phyloP scores from a whole-genome alignment of 2,113 vertebrate species.

The Psophia crepitans region DNA sequence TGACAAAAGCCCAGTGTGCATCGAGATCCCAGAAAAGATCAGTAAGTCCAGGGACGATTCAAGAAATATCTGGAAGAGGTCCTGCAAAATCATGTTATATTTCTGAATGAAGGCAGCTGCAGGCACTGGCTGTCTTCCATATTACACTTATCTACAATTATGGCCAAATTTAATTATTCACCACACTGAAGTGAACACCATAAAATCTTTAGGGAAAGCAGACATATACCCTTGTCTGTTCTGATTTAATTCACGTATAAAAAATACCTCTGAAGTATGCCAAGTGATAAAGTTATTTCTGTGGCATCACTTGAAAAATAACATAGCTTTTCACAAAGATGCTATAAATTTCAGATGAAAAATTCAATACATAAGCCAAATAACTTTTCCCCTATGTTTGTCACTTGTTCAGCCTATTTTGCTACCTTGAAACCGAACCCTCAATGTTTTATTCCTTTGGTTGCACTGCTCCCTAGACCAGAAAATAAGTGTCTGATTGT shows the following conservation, averaged over 20 bases:
- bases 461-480: not conserved
- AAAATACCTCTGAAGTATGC: not conserved
- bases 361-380: not conserved
- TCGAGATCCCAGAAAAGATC: not conserved
- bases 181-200: not conserved
- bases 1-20: not conserved
- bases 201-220: not conserved
- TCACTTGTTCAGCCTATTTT: not conserved
- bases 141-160: not conserved
- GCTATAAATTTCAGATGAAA: not conserved
- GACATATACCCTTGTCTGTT: not conserved
- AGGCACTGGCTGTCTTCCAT: not conserved
- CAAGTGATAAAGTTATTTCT: not conserved
- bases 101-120: not conserved
- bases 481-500: not conserved
- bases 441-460: not conserved
- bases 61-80: not conserved
- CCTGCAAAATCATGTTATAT: not conserved
- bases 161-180: not conserved
- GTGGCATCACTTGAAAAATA: not conserved
- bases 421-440: not conserved
- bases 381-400: not conserved
- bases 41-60: not conserved
- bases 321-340: not conserved
- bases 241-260: accelerated